Evolutionary conservation across 2,113 vertebrate species (phyloP).

Genomic region (Odontophorus gujanensis): DNA sequence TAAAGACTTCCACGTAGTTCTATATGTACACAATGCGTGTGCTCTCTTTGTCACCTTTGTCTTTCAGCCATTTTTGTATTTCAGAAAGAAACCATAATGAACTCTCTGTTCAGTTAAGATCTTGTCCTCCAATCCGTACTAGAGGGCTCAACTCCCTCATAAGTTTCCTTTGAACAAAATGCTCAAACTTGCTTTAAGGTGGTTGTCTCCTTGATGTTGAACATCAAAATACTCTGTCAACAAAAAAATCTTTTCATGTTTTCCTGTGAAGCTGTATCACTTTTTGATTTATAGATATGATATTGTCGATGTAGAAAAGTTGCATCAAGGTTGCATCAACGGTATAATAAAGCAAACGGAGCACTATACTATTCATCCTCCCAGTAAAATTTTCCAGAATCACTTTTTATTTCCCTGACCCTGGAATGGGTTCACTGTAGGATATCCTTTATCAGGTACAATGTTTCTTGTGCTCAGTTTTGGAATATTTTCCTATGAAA

Average conservation of each 20-base stretch:
- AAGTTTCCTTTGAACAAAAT: neutral
- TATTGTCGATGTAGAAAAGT: neutral
- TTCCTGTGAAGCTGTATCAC: neutral
- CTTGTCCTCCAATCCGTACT: neutral
- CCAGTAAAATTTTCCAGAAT: neutral
- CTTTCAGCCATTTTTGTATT: neutral
- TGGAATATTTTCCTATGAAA: neutral
- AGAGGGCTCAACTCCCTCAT: neutral
- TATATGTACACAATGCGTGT: neutral
- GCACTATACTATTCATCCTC: neutral
- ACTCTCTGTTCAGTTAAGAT: neutral
- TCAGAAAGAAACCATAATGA: neutral
- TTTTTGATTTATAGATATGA: neutral
- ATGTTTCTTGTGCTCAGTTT: neutral
- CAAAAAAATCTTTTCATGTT: neutral
- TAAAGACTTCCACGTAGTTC: neutral
- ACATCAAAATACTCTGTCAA: neutral
- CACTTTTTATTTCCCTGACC: neutral
- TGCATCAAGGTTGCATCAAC: neutral
- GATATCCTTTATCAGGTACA: neutral
- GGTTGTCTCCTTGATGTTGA: neutral
- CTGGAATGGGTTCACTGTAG: neutral
- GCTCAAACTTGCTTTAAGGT: neutral
- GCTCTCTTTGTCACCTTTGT: neutral
- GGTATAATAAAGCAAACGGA: neutral